Base-by-base conservation (phyloP, 2,888 invertebrate genomes). In the Gibbula magus region DNA sequence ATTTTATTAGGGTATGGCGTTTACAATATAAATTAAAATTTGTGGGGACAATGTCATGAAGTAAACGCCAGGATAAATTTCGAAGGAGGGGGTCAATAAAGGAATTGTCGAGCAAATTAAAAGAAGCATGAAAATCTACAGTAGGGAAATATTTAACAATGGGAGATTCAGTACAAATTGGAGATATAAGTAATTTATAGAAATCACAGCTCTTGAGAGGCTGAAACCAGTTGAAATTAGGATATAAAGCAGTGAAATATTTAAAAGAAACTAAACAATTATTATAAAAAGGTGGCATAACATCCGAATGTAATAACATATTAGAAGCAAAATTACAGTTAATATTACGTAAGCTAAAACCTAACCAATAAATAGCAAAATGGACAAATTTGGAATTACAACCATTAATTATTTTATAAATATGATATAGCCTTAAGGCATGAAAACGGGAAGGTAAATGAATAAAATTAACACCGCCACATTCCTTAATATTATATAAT, bases 311-410 rank as follows among this genome's bases (percentile, higher is more conserved):
- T 2, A 79, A 77, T 3, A 53, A 32, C 35, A 67, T 35, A 77
- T 79, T 79, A 66, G 45, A 51, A 22, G 74, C 29, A 52, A 82
- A 75, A n/a, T 56, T 35, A 32, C 39, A 22, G 22, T 75, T 73
- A 5, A 53, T 16, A 8, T 56, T 10, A 22, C 77, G 32, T 13
- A 79, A 66, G 18, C 45, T 29, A 20, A 79, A 74, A 7, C 81
- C 79, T 22, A 82, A 74, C 79, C 81, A 82, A 52, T 79, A 82
- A 52, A 75, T 61, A 16, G 81, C 77, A 79, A 82, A 79, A 77
- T 77, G 74, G 4, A 39, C 8, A 77, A 77, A 82, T 66, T 53
- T 74, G 5, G 75, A 61, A 7, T n/a, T n/a, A 66, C 32, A 16
- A 66, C 56, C 52, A 53, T 25, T 82, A 22, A 82, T 56, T 25